Conservation (phyloP, 2,888 invertebrate species). For the Hypomecis punctinalis region DNA sequence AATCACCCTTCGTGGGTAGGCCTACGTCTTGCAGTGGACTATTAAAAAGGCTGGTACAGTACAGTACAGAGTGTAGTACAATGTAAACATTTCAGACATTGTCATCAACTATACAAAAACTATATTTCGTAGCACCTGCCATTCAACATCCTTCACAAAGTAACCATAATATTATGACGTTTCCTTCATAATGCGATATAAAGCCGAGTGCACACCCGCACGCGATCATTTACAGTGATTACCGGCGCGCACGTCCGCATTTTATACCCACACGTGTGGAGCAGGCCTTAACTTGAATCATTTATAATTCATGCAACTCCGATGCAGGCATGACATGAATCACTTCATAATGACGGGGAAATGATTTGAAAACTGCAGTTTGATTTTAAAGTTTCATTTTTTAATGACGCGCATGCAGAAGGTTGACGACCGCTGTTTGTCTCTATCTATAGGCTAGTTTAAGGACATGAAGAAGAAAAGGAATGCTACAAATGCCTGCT, state of each 20-base stretch:
- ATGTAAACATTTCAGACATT: too few species aligned
- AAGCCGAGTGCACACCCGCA: constrained; percentile 37
- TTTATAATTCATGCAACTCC: constrained; percentile 36
- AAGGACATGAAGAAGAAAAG: not conserved
- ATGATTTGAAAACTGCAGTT: constrained; percentile 26
- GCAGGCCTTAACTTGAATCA: constrained; percentile 24
- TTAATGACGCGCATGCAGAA: constrained; percentile 4
- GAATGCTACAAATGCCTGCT: too few species aligned
- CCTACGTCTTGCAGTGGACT: too few species aligned
- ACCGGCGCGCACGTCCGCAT: constrained; percentile 38
- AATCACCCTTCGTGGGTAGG: too few species aligned
- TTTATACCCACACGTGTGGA: constrained; percentile 36
- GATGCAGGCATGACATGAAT: constrained; percentile 37
- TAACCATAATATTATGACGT: constrained; percentile 34
- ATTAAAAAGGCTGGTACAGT: too few species aligned
- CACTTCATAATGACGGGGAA: constrained; percentile 37
- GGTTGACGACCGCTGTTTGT: not conserved
- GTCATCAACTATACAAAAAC: too few species aligned
- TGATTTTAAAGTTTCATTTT: constrained; percentile 23
- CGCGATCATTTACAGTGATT: constrained; percentile 43
- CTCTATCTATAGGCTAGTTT: not conserved
- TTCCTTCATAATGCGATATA: constrained; percentile 37
- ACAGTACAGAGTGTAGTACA: too few species aligned
- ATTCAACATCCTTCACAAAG: constrained; percentile 24
- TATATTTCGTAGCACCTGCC: not conserved